Conservation (phyloP, 2,797 vertebrate species). For the Synanceia verrucosa region DNA sequence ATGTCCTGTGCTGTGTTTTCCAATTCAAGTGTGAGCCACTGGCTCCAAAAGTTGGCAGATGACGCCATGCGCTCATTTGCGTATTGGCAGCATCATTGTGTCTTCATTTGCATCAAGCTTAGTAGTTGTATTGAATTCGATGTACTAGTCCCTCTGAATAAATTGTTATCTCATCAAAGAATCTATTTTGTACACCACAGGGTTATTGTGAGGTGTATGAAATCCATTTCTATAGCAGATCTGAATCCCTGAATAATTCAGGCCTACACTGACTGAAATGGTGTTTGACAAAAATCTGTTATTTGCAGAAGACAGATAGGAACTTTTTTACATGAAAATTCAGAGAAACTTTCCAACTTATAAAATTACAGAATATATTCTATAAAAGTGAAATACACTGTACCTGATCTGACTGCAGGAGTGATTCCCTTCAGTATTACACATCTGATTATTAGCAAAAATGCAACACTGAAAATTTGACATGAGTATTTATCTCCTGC, state of each 20-base stretch:
- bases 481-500: too few relatives aligned
- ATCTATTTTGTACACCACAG: slow-evolving; percentile 30
- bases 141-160: neutral
- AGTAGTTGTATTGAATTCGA: too few relatives aligned
- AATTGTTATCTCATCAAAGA: slow-evolving; percentile 19
- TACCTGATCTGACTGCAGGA: too few relatives aligned
- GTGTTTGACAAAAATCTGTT: neutral
- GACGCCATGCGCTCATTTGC: neutral
- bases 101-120: too few relatives aligned
- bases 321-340: neutral
- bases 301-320: neutral
- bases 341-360: neutral
- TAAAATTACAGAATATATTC: too few relatives aligned
- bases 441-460: too few relatives aligned
- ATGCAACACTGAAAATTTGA: too few relatives aligned
- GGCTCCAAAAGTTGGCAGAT: neutral
- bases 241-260: slow-evolving; percentile 24
- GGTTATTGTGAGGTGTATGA: slow-evolving; percentile 23
- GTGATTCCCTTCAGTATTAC: too few relatives aligned
- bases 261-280: neutral
- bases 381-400: too few relatives aligned
- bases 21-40: neutral
- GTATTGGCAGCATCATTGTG: too few relatives aligned
- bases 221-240: slow-evolving; percentile 39
- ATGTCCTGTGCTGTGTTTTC: neutral